These are phyloP conservation scores for Tribolium castaneum DNA, from an alignment of 1,140 invertebrate species.

Conservation along the genomic window DNA sequence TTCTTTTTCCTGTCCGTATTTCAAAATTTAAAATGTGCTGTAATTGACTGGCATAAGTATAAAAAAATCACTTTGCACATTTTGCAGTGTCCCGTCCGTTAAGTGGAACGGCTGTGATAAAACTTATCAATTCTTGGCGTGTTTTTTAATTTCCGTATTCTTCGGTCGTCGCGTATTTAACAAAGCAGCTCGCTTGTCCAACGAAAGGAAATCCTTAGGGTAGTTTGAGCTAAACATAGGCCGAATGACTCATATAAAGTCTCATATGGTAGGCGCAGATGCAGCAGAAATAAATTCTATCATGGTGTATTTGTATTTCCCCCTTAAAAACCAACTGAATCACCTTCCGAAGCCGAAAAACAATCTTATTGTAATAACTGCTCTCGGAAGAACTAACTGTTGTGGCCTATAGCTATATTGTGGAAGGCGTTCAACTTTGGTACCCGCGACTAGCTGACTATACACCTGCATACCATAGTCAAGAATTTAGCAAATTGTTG, in stretches of 20 bases:
- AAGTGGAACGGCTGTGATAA: no score
- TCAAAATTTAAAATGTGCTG: no score
- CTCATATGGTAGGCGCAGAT: conserved; percentile 8
- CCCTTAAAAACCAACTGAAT: conserved; percentile 27
- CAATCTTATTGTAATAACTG: conserved; percentile 22
- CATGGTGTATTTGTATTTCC: neutral
- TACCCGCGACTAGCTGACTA: neutral
- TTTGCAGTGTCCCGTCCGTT: no score
- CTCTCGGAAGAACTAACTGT: conserved; percentile 20
- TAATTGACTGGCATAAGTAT: no score
- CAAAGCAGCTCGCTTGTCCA: conserved; percentile 6
- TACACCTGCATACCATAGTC: conserved; percentile 6
- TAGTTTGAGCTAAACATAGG: conserved; percentile 19
- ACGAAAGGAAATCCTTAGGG: conserved; percentile 28
- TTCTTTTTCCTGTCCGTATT: no score
- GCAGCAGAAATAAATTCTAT: neutral
- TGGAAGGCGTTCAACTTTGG: conserved; percentile 22
- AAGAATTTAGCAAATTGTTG: neutral
- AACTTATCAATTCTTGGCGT: conserved; percentile 17
- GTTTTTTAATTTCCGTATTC: conserved; percentile 28
- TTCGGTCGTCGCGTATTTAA: conserved; percentile 16
- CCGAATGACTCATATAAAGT: conserved; percentile 20
- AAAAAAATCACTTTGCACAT: no score
- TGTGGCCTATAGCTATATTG: conserved; percentile 15
- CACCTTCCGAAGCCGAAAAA: neutral